Evolutionary conservation across 2,113 vertebrate genomes (phyloP).

Genomic region (Eurystomus gularis): DNA sequence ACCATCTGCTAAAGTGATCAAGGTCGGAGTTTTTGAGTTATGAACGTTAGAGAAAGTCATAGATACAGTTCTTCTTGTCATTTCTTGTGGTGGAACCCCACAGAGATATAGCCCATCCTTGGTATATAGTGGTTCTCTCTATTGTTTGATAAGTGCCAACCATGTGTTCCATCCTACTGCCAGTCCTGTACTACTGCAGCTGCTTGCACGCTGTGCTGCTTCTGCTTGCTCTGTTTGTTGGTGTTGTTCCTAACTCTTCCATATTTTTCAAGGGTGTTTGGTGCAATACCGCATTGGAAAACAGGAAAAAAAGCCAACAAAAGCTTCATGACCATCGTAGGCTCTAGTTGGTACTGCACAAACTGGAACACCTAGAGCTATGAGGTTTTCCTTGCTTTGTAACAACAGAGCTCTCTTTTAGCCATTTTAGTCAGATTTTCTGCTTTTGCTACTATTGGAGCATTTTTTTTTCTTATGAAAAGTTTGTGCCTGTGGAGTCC

Average conservation of each 20-base stretch:
- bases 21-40: conserved; percentile 57
- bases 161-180: conserved; percentile 15
- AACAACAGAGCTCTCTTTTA: background rate
- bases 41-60: conserved; percentile 48
- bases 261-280: conserved; percentile 19
- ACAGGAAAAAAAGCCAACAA: background rate
- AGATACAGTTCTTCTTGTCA: conserved; percentile 39
- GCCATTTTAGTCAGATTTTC: background rate
- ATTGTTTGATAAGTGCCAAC: background rate
- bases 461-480: background rate
- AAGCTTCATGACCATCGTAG: background rate
- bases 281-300: background rate
- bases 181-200: background rate
- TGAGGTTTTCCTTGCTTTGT: background rate
- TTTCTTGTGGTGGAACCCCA: background rate
- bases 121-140: background rate
- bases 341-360: background rate
- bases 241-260: background rate
- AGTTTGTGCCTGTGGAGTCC: background rate
- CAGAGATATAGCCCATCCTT: background rate
- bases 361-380: background rate
- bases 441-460: background rate
- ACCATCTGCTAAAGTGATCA: conserved; percentile 67
- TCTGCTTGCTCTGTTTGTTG: background rate
- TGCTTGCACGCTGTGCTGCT: background rate